Conservation (phyloP, 2,113 vertebrate species). For the Odobenus rosmarus region DNA sequence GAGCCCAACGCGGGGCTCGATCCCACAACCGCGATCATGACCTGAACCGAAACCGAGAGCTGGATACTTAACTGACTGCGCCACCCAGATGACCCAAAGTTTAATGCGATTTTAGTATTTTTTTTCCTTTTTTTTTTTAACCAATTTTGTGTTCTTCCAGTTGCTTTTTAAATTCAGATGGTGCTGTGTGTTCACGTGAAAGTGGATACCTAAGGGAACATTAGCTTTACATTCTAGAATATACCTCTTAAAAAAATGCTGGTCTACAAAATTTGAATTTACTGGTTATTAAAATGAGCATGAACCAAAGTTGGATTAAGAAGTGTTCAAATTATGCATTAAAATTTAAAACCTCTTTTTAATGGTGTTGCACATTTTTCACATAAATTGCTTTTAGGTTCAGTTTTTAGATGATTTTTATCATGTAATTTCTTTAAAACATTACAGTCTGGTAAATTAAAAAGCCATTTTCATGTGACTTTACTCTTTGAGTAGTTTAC, state of each 20-base stretch:
- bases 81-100: neutral
- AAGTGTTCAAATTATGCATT: neutral
- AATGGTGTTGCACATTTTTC: neutral
- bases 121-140: neutral
- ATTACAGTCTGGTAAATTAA: neutral
- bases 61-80: neutral
- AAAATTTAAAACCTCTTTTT: neutral
- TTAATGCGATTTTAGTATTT: neutral
- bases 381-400: slow-evolving; percentile 30
- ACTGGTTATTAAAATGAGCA: neutral
- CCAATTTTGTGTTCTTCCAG: neutral
- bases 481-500: neutral
- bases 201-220: neutral
- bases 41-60: neutral
- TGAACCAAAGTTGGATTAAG: neutral
- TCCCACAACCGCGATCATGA: neutral
- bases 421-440: slow-evolving; percentile 22
- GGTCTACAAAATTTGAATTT: neutral
- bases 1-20: fast-evolving
- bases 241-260: neutral
- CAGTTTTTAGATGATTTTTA: slow-evolving; percentile 47
- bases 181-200: neutral
- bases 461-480: neutral
- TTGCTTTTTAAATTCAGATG: slow-evolving; percentile 22
- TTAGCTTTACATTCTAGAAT: neutral